phyloP scores from a whole-genome alignment of 2,888 invertebrate species.

The Craniophora ligustri region DNA sequence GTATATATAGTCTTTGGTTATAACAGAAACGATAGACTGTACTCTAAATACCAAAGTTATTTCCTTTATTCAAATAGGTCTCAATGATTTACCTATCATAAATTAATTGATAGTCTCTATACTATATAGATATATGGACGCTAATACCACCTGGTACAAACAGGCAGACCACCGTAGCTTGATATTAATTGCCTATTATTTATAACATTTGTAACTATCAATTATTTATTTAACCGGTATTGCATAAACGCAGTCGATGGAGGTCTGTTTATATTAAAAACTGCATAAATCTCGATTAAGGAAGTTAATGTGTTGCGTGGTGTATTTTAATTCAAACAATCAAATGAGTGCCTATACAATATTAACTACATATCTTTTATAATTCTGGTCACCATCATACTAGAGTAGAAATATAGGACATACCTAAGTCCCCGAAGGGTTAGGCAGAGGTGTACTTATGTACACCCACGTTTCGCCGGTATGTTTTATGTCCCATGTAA shows the following conservation, averaged over 20 bases:
- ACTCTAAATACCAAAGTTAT: too few relatives aligned
- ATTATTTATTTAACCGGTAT: conserved; percentile 6
- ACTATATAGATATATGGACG: too few relatives aligned
- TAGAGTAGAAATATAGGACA: too few relatives aligned
- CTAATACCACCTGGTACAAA: background rate
- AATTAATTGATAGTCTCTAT: background rate
- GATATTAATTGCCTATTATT: conserved; percentile 8
- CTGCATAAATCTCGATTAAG: conserved; percentile 20
- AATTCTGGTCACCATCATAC: too few relatives aligned
- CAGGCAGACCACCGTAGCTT: background rate
- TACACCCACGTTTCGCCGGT: too few relatives aligned
- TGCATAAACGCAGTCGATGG: conserved; percentile 5
- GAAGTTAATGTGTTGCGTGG: conserved; percentile 17
- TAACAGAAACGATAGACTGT: too few relatives aligned
- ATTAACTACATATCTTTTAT: too few relatives aligned
- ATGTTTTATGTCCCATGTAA: too few relatives aligned
- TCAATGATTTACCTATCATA: background rate
- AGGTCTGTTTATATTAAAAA: conserved; percentile 16
- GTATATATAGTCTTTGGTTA: too few relatives aligned
- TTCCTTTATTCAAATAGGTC: too few relatives aligned
- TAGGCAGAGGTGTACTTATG: too few relatives aligned
- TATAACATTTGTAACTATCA: conserved; percentile 7
- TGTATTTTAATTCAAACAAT: conserved; percentile 23
- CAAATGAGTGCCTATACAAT: conserved; percentile 20
- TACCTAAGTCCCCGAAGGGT: too few relatives aligned